These are phyloP conservation scores for Crocidura indochinensis DNA, from an alignment of 2,797 vertebrate species.

Conservation along the genomic window DNA sequence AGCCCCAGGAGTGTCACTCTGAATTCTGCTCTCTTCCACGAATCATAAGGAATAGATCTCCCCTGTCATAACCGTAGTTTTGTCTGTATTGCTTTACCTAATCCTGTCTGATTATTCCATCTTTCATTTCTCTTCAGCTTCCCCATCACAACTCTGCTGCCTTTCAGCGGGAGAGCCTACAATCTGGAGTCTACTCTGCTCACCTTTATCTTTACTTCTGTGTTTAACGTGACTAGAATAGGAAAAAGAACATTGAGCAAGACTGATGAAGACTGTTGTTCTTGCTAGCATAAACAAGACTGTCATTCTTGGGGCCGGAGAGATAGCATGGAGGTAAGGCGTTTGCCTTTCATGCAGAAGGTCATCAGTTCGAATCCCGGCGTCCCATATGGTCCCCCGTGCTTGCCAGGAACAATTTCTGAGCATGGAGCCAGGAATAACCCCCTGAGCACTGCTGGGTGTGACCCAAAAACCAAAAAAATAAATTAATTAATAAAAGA, in stretches of 20 bases:
- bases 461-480: too few species aligned
- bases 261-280: conserved; percentile 24
- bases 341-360: too few species aligned
- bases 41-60: conserved; percentile 1
- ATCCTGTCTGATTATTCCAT: neutral
- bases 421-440: too few species aligned
- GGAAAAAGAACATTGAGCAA: conserved; percentile 48
- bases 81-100: neutral
- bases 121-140: conserved; percentile 47
- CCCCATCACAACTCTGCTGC: conserved; percentile 28
- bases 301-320: too few species aligned
- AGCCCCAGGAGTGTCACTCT: too few species aligned
- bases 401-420: too few species aligned
- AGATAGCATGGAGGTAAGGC: too few species aligned
- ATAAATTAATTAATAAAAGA: too few species aligned
- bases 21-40: neutral
- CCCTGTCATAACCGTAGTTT: neutral
- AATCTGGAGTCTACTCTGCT: conserved; percentile 18
- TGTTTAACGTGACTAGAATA: conserved; percentile 49
- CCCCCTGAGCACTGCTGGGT: too few species aligned
- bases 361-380: too few species aligned
- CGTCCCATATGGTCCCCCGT: too few species aligned
- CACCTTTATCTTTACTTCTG: conserved; percentile 65
- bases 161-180: conserved; percentile 30
- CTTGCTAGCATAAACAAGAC: neutral